Conservation (phyloP, 53 echinoderm and acorn worm species). For the Holothuria scabra region DNA sequence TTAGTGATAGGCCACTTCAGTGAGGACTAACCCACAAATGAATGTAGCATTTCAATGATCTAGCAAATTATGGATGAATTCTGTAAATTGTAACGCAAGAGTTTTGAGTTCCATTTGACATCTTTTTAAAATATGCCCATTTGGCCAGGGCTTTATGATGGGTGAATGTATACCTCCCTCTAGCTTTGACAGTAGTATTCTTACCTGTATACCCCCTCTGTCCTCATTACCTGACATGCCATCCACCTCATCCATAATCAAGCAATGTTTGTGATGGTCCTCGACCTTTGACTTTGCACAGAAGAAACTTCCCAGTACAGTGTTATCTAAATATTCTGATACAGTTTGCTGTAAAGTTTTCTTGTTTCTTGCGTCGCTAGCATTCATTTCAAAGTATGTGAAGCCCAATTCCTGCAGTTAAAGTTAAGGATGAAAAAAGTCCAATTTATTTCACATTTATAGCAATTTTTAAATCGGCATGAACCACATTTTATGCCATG, state of each 20-base stretch:
- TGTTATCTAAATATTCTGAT: conserved; percentile 78
- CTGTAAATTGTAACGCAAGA: too few species aligned
- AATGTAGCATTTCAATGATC: too few species aligned
- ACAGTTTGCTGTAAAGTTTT: conserved; percentile 78
- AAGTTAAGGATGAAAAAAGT: neutral
- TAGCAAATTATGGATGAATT: too few species aligned
- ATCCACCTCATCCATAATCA: conserved; percentile 98
- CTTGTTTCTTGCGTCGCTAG: conserved; percentile 93
- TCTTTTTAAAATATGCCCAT: too few species aligned
- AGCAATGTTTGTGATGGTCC: conserved; percentile 77
- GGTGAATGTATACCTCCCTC: too few species aligned
- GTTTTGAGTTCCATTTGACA: too few species aligned
- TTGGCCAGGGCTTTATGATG: too few species aligned
- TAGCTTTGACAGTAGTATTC: too few species aligned
- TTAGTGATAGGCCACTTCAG: too few species aligned
- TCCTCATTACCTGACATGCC: conserved; percentile 98
- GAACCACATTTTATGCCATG: too few species aligned
- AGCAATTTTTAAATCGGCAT: neutral
- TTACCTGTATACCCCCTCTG: conserved; percentile 96
- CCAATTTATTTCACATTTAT: neutral
- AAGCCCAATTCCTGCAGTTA: conserved; percentile 75
- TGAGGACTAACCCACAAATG: too few species aligned
- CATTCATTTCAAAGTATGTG: conserved; percentile 83
- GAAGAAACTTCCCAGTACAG: conserved; percentile 67
- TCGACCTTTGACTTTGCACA: conserved; percentile 26